Conservation (phyloP, 2,113 vertebrate genomes). For the Fregetta grallaria region DNA sequence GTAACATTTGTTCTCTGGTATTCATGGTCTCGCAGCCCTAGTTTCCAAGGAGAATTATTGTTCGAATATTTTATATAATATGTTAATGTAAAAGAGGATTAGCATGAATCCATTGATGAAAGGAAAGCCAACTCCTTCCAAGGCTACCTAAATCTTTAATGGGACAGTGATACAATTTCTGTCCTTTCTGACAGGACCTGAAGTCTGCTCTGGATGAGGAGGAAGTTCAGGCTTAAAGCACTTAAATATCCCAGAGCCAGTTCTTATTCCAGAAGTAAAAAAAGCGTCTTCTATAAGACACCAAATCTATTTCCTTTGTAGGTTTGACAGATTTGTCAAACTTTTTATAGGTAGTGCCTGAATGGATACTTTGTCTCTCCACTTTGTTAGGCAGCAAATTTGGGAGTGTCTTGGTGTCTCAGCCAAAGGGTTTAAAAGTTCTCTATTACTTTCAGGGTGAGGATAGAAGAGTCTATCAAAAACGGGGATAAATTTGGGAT, state of each 20-base stretch:
- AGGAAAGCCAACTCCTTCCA: background rate
- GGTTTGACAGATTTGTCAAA: background rate
- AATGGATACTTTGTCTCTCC: background rate
- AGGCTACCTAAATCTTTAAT: background rate
- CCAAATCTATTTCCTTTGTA: background rate
- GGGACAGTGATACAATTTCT: background rate
- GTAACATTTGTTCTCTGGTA: background rate
- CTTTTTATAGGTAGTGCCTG: background rate
- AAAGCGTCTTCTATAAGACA: background rate
- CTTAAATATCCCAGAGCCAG: background rate
- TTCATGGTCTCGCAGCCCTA: background rate
- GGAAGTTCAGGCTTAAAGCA: background rate
- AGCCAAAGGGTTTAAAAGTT: background rate
- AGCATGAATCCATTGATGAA: background rate
- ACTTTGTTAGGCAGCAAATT: background rate
- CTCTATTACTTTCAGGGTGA: background rate
- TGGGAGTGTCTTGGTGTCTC: background rate
- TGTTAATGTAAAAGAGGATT: background rate
- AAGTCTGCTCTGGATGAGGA: background rate
- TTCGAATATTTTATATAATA: background rate
- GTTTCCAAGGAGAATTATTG: background rate
- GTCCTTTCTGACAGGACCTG: background rate
- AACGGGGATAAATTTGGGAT: background rate
- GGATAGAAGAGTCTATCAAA: background rate
- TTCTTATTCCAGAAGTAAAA: background rate